Conservation (phyloP, 2,113 vertebrate species). For the Laterallus jamaicensis region DNA sequence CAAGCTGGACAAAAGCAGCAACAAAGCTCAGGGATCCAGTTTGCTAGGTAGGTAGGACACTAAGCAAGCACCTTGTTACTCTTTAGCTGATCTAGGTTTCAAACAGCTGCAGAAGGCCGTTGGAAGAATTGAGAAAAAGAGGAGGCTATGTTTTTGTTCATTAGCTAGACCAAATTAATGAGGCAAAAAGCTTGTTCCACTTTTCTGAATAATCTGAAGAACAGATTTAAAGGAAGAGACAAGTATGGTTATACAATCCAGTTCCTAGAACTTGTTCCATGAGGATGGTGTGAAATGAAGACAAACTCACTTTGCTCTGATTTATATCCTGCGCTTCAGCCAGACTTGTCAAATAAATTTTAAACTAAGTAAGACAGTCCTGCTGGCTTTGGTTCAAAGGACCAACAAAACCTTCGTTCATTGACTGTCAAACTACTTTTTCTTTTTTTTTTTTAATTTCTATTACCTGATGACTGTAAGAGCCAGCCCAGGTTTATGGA, state of each 20-base stretch:
- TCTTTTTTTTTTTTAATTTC: neutral
- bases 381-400: constrained; percentile 57
- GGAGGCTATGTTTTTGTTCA: neutral
- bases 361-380: constrained; percentile 53
- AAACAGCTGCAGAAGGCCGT: neutral
- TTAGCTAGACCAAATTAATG: neutral
- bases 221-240: neutral
- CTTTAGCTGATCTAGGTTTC: neutral
- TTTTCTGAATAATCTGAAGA: neutral
- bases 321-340: constrained; percentile 11
- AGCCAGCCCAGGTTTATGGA: neutral
- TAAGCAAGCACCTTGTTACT: neutral
- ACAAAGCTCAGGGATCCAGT: neutral
- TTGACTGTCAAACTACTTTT: neutral
- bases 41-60: neutral
- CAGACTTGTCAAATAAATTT: constrained; percentile 42
- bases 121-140: neutral
- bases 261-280: neutral
- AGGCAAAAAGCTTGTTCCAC: neutral
- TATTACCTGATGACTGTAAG: neutral
- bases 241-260: neutral
- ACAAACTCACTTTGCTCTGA: constrained; percentile 17
- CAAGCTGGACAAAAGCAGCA: neutral
- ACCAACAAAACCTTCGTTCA: constrained; percentile 29
- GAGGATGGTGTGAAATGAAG: constrained; percentile 1